Conservation (phyloP, 2,797 vertebrate genomes). For the Periophthalmus magnuspinnatus region DNA sequence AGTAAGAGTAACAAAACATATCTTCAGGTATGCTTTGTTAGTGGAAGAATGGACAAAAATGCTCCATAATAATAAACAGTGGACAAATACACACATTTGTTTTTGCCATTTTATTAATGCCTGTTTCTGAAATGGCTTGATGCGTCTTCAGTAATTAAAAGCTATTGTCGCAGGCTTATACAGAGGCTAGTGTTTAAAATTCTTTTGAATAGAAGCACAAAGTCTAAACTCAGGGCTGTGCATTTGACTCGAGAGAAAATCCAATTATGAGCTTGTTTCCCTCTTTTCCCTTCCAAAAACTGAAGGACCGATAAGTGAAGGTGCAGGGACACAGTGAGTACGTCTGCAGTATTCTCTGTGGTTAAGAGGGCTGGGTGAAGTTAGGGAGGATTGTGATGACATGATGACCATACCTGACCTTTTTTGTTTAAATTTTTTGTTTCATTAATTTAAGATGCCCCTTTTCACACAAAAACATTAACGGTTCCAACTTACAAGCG, state of each 20-base stretch:
- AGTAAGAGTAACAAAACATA: background rate
- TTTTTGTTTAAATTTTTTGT: too few relatives aligned
- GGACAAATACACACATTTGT: slow-evolving; percentile 8
- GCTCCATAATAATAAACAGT: background rate
- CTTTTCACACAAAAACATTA: too few relatives aligned
- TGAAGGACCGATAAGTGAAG: slow-evolving; percentile 17
- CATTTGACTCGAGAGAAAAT: slow-evolving; percentile 15
- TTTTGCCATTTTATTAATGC: background rate
- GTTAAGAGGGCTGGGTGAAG: background rate
- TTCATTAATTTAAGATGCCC: too few relatives aligned
- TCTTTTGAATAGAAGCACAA: background rate
- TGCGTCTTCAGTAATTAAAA: slow-evolving; percentile 8
- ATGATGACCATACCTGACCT: background rate
- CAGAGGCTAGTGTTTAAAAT: background rate
- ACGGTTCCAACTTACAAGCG: too few relatives aligned
- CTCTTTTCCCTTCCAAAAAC: background rate
- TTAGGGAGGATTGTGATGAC: background rate
- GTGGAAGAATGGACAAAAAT: background rate
- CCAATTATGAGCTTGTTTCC: slow-evolving; percentile 19
- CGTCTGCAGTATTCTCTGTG: too few relatives aligned
- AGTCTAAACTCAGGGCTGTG: background rate
- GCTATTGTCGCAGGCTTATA: background rate
- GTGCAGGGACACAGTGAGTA: slow-evolving; percentile 8
- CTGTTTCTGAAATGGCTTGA: background rate
- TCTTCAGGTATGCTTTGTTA: background rate